Evolutionary conservation across 1,140 invertebrate species (phyloP).

Genomic region (Diabrotica virgifera): DNA sequence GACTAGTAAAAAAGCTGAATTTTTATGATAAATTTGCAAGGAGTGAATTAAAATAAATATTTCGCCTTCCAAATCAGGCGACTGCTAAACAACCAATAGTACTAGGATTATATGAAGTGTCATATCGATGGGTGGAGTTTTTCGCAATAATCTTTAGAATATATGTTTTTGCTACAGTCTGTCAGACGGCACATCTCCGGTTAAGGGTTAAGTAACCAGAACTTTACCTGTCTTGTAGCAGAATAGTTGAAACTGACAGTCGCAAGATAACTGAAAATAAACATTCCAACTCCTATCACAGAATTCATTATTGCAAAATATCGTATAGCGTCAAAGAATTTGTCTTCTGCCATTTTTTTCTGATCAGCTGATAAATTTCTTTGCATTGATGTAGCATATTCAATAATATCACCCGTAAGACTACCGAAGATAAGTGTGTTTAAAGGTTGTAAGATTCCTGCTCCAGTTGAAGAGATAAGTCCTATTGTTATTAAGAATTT

Average conservation of each 20-base stretch:
- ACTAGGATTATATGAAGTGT: too few relatives aligned
- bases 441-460: constrained; percentile 62
- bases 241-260: constrained; percentile 65
- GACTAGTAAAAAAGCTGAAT: too few relatives aligned
- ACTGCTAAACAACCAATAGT: too few relatives aligned
- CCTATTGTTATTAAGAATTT: constrained; percentile 59
- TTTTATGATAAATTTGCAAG: too few relatives aligned
- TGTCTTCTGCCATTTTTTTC: constrained; percentile 15
- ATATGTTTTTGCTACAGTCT: too few relatives aligned
- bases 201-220: too few relatives aligned
- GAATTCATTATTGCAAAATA: constrained; percentile 59
- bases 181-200: too few relatives aligned
- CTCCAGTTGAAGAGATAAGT: constrained; percentile 54
- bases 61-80: too few relatives aligned
- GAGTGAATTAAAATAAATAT: too few relatives aligned
- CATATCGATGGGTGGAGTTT: too few relatives aligned
- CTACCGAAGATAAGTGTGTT: constrained; percentile 69
- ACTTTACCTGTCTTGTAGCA: constrained; percentile 63
- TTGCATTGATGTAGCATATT: constrained; percentile 30
- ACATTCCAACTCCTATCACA: constrained; percentile 57
- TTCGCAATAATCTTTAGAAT: too few relatives aligned
- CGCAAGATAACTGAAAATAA: constrained; percentile 61
- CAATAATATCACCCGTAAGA: constrained; percentile 56
- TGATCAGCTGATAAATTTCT: background rate
- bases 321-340: constrained; percentile 48